Conservation (phyloP, 2,113 vertebrate genomes). For the Nycticryphes semicollaris region DNA sequence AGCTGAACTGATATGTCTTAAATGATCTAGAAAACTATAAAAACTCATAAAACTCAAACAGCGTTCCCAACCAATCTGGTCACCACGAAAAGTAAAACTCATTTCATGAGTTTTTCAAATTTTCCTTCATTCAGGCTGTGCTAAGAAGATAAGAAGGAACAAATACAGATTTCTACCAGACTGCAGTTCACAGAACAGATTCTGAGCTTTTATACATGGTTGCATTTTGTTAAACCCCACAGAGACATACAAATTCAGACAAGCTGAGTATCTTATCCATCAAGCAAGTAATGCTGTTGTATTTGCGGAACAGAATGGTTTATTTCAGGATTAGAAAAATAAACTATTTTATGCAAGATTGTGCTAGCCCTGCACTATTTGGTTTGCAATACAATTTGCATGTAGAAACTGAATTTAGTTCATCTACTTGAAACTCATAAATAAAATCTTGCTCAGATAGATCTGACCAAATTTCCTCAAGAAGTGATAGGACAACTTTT, state of each 20-base stretch:
- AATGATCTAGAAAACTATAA: not conserved
- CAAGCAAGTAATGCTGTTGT: not conserved
- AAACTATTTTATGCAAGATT: constrained; percentile 2
- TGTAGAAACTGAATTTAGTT: not conserved
- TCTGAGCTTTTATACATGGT: not conserved
- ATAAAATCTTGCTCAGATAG: not conserved
- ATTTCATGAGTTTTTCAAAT: not conserved
- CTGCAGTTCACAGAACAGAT: constrained; percentile 11
- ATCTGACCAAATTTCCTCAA: not conserved
- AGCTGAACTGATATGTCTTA: not conserved
- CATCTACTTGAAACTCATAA: not conserved
- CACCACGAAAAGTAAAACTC: not conserved
- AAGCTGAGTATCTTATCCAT: not conserved
- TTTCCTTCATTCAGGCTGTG: constrained; percentile 17
- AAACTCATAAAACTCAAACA: not conserved
- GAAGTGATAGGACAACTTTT: not conserved
- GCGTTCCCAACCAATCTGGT: not conserved
- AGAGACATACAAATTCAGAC: not conserved
- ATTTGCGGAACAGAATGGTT: not conserved
- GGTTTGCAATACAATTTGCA: not conserved
- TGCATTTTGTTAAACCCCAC: constrained; percentile 12
- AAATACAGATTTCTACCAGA: constrained; percentile 38
- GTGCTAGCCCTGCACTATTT: not conserved
- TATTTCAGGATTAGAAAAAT: not conserved
- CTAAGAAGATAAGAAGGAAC: constrained; percentile 8